Evolutionary conservation across 1,140 invertebrate species (phyloP).

Genomic region (Pissodes strobi): DNA sequence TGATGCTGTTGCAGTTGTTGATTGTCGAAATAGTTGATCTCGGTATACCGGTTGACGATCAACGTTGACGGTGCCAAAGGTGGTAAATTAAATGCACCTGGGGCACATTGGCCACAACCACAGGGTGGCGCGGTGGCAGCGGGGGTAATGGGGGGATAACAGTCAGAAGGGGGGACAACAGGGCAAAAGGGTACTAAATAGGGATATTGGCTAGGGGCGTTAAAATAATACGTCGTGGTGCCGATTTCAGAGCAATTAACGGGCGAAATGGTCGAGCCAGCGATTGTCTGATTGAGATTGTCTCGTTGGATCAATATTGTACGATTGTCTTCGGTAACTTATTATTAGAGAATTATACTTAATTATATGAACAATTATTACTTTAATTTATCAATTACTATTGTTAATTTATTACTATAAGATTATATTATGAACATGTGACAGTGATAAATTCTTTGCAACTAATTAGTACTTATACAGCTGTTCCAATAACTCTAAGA

Average conservation of each 20-base stretch:
- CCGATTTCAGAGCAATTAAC: conserved; percentile 36
- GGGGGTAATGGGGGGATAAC: conserved; percentile 40
- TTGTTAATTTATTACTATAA: too few relatives aligned
- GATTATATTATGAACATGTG: too few relatives aligned
- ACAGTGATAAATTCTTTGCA: too few relatives aligned
- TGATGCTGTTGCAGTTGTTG: conserved; percentile 35
- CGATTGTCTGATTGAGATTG: conserved; percentile 37
- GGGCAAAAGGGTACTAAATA: conserved; percentile 56
- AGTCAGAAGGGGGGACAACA: conserved; percentile 49
- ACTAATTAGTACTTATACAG: too few relatives aligned
- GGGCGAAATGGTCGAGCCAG: conserved; percentile 26
- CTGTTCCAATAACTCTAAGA: conserved; percentile 3
- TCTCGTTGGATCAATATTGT: conserved; percentile 46
- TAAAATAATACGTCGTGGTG: conserved; percentile 56
- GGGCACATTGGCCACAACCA: conserved; percentile 55
- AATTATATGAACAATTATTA: not conserved
- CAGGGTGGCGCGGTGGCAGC: conserved; percentile 42
- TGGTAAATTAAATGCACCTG: conserved; percentile 50
- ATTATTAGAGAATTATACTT: not conserved
- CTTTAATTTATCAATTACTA: too few relatives aligned
- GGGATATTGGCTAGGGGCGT: conserved; percentile 54
- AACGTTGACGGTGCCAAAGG: conserved; percentile 51
- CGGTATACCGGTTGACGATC: conserved; percentile 55
- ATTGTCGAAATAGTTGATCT: conserved; percentile 57
- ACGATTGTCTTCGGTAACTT: conserved; percentile 46